Evolutionary conservation across 2,888 invertebrate species (phyloP).

Genomic region (Morpho helenor): DNA sequence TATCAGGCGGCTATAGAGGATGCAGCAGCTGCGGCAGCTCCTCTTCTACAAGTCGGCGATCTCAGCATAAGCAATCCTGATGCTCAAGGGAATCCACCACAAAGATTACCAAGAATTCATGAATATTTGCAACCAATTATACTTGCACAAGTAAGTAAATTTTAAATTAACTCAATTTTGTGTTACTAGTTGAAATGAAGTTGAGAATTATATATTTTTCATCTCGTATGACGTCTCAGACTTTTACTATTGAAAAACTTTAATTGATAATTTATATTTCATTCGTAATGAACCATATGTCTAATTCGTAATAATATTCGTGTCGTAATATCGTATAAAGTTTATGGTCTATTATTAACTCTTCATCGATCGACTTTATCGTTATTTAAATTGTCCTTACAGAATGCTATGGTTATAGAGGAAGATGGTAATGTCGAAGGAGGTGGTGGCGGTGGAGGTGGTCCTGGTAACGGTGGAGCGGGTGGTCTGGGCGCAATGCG

Average conservation of each 20-base stretch:
- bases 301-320: no score
- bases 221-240: no score
- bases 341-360: no score
- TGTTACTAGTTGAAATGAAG: no score
- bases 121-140: slow-evolving; percentile 72
- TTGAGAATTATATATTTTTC: no score
- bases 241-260: no score
- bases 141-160: slow-evolving; percentile 60
- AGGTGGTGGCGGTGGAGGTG: slow-evolving; percentile 28
- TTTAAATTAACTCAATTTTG: no score
- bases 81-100: slow-evolving; percentile 39
- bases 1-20: slow-evolving; percentile 55
- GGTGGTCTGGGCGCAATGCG: slow-evolving; percentile 44
- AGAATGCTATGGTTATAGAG: slow-evolving; percentile 74
- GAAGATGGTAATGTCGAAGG: slow-evolving; percentile 46
- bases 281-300: no score
- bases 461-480: slow-evolving; percentile 31
- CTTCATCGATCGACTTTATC: no score
- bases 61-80: slow-evolving; percentile 46
- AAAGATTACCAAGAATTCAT: slow-evolving; percentile 58
- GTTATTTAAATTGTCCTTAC: slow-evolving; percentile 8
- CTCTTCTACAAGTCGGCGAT: slow-evolving; percentile 81
- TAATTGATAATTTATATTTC: no score
- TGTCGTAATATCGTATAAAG: no score
- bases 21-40: slow-evolving; percentile 64